Percentiles rank a stretch among this genome's conserved stretches.
These are phyloP conservation scores for Sphecodes monilicornis DNA, from an alignment of 2,888 invertebrate genomes.

Conservation along the genomic window DNA sequence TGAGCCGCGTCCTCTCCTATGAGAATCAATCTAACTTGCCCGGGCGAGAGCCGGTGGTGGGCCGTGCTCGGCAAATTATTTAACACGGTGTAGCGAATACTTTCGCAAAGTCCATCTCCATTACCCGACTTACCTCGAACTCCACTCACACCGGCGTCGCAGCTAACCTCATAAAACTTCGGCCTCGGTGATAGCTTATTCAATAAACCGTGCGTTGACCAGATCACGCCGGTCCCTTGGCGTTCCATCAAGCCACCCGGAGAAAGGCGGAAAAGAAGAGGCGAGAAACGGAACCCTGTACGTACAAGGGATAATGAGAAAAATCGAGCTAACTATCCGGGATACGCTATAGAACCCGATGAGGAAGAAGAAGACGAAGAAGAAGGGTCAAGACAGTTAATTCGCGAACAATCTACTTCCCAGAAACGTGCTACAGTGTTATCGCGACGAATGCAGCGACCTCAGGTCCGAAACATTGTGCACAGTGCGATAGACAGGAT, in stretches of 20 bases:
- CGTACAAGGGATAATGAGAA: background rate
- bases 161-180: constrained; percentile 59
- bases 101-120: constrained; percentile 56
- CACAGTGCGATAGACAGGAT: no score
- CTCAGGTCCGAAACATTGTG: no score
- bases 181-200: constrained; percentile 54
- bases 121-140: constrained; percentile 46
- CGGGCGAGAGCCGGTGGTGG: constrained; percentile 4
- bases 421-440: no score
- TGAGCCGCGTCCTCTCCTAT: background rate
- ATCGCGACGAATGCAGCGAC: no score
- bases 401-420: constrained; percentile 66
- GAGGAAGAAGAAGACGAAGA: background rate
- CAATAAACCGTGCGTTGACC: constrained; percentile 55
- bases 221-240: constrained; percentile 30
- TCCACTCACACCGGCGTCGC: constrained; percentile 18
- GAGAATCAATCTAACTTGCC: constrained; percentile 49
- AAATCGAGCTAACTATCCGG: background rate
- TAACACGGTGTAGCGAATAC: constrained; percentile 49
- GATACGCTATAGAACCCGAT: background rate
- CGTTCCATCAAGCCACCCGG: background rate
- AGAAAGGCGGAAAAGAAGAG: background rate
- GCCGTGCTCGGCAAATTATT: constrained; percentile 48
- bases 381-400: constrained; percentile 60
- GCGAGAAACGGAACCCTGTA: background rate